Evolutionary conservation across 2,797 vertebrate species (phyloP).

Genomic region (Chelon auratus): DNA sequence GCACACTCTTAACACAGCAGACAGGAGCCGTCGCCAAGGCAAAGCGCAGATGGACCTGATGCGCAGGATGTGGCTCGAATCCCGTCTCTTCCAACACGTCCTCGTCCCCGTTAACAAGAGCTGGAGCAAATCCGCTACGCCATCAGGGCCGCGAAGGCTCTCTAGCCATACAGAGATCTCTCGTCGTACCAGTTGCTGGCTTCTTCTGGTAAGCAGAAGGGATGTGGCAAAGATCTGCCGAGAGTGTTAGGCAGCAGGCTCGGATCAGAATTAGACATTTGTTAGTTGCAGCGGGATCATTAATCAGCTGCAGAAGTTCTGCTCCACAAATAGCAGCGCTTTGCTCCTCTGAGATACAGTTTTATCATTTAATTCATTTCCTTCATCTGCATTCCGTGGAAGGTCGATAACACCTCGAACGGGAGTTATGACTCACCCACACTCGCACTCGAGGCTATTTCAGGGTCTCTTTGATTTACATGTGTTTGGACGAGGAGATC

Average conservation of each 20-base stretch:
- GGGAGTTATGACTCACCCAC: not conserved
- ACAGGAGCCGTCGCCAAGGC: constrained; percentile 15
- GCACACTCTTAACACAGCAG: constrained; percentile 10
- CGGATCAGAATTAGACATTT: constrained; percentile 23
- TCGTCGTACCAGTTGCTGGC: constrained; percentile 38
- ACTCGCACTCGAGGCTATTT: not conserved
- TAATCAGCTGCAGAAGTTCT: constrained; percentile 20
- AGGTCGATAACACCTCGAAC: not conserved
- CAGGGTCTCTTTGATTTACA: not conserved
- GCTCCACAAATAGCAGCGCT: constrained; percentile 6
- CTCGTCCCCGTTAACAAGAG: constrained; percentile 64
- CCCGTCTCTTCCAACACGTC: constrained; percentile 70
- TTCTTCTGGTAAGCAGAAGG: constrained; percentile 7
- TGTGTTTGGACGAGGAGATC: not conserved
- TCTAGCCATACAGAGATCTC: constrained; percentile 54
- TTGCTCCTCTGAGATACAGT: not conserved
- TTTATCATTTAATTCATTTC: not conserved
- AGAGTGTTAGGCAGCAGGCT: constrained; percentile 25
- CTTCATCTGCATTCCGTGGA: not conserved
- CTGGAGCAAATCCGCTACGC: constrained; percentile 54
- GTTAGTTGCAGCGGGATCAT: constrained; percentile 19
- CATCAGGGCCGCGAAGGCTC: constrained; percentile 67
- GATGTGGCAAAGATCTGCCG: constrained; percentile 48
- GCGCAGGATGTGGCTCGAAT: constrained; percentile 65
- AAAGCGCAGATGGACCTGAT: constrained; percentile 51